Percentiles rank a stretch among this genome's conserved stretches.
Evolutionary conservation across 2,797 vertebrate species (phyloP).

Genomic region (Semaprochilodus insignis): DNA sequence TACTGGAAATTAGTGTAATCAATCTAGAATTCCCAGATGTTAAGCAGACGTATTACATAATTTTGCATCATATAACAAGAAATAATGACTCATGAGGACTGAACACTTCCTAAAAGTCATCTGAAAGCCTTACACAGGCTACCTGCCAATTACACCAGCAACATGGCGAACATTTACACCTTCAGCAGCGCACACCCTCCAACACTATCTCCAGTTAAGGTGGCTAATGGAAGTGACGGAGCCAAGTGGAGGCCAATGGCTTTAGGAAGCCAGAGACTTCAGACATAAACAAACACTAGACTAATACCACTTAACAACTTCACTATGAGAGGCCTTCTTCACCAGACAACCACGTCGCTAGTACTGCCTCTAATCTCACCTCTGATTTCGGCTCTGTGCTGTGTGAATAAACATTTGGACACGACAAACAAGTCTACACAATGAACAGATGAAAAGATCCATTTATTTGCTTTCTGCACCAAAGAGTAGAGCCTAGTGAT

Average conservation of each 20-base stretch:
- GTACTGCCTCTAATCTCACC: slow-evolving; percentile 38
- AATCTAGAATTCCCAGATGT: not conserved
- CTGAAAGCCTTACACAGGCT: not conserved
- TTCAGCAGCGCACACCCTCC: slow-evolving; percentile 28
- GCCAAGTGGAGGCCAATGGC: slow-evolving; percentile 45
- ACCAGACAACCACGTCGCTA: slow-evolving; percentile 16
- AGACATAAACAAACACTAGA: slow-evolving; percentile 56
- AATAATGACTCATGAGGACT: no score
- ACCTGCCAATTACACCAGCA: not conserved
- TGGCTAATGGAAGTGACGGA: slow-evolving; percentile 50
- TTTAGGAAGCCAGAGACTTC: slow-evolving; percentile 45
- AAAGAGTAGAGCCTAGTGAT: slow-evolving; percentile 34
- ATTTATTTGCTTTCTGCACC: slow-evolving; percentile 47
- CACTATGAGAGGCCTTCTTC: slow-evolving; percentile 33
- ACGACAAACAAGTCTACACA: slow-evolving; percentile 39
- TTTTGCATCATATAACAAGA: no score
- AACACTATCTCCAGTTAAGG: slow-evolving; percentile 34
- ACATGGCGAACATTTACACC: not conserved
- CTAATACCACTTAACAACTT: slow-evolving; percentile 37
- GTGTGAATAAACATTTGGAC: slow-evolving; percentile 37
- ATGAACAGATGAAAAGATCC: not conserved
- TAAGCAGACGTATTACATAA: not conserved
- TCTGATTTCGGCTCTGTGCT: slow-evolving; percentile 25
- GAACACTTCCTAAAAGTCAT: not conserved
- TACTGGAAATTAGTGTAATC: not conserved